Conservation (phyloP, 2,113 vertebrate genomes). For the Acrocephalus kingi region DNA sequence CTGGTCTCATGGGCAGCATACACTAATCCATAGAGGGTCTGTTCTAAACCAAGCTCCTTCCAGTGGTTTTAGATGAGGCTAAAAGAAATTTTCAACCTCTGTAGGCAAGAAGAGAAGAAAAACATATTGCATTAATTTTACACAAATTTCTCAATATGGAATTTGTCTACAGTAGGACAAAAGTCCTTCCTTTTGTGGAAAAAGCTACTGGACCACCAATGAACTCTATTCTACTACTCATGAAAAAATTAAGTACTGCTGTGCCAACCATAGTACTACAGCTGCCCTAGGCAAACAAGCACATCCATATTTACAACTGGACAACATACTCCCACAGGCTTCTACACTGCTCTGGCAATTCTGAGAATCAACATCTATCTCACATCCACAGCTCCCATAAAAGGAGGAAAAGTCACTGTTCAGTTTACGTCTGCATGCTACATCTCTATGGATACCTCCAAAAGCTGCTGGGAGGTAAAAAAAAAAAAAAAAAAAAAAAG, state of each 20-base stretch:
- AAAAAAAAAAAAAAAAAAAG: neutral
- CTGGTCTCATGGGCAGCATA: neutral
- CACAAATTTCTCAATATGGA: neutral
- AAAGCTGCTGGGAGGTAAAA: neutral
- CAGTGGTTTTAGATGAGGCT: neutral
- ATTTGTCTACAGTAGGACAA: neutral
- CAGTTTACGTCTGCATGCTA: neutral
- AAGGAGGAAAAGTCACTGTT: neutral
- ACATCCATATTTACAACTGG: neutral
- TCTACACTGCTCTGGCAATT: neutral
- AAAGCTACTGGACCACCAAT: slow-evolving; percentile 11
- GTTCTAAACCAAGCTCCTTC: neutral
- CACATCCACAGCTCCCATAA: neutral
- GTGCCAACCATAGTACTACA: neutral
- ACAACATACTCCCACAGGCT: neutral
- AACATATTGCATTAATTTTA: slow-evolving; percentile 35
- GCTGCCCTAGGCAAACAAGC: neutral
- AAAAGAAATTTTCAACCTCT: neutral
- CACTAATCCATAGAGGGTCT: neutral
- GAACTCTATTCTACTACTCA: neutral
- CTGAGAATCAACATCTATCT: neutral
- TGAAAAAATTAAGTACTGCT: neutral
- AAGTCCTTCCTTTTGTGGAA: slow-evolving; percentile 19
- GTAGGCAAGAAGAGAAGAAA: neutral
- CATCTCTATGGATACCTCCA: neutral